Percentiles rank a stretch among this genome's conserved stretches.
Evolutionary conservation across 2,113 vertebrate species (phyloP).

Genomic region (Hirundichthys speculiger): DNA sequence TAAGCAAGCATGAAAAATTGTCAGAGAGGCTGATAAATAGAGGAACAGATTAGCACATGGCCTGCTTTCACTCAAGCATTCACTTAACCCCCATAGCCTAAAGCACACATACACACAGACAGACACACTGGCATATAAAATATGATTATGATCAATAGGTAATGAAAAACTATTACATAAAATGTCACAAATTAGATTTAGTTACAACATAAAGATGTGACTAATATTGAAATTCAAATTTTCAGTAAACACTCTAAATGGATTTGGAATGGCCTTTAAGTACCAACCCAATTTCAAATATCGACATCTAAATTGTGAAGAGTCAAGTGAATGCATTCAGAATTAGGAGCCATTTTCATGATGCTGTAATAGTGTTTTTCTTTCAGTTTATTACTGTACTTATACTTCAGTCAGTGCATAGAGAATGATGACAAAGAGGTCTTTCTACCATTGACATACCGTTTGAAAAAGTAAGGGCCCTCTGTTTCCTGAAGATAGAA

Average conservation of each 20-base stretch:
- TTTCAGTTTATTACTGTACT: background rate
- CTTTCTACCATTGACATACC: background rate
- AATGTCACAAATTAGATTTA: constrained; percentile 63
- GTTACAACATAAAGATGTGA: constrained; percentile 16
- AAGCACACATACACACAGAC: constrained; percentile 5
- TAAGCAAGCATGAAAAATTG: constrained; percentile 16
- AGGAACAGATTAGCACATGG: constrained; percentile 16
- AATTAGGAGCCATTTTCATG: constrained; percentile 8
- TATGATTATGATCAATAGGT: constrained; percentile 30
- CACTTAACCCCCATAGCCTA: background rate
- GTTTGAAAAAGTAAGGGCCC: background rate
- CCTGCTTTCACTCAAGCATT: background rate
- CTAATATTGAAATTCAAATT: constrained; percentile 28
- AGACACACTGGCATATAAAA: constrained; percentile 10
- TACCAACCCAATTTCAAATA: constrained; percentile 24
- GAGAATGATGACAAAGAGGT: background rate
- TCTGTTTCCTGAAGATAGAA: background rate
- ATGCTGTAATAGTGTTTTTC: background rate
- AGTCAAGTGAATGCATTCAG: constrained; percentile 7
- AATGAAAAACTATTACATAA: constrained; percentile 56
- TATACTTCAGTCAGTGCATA: background rate
- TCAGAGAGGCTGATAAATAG: constrained; percentile 5
- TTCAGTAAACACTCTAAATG: constrained; percentile 51
- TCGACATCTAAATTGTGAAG: constrained; percentile 40
- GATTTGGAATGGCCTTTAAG: constrained; percentile 48